Percentiles rank a stretch among this genome's conserved stretches.
Evolutionary conservation across 2,113 vertebrate genomes (phyloP).

Genomic region (Isichthys henryi): DNA sequence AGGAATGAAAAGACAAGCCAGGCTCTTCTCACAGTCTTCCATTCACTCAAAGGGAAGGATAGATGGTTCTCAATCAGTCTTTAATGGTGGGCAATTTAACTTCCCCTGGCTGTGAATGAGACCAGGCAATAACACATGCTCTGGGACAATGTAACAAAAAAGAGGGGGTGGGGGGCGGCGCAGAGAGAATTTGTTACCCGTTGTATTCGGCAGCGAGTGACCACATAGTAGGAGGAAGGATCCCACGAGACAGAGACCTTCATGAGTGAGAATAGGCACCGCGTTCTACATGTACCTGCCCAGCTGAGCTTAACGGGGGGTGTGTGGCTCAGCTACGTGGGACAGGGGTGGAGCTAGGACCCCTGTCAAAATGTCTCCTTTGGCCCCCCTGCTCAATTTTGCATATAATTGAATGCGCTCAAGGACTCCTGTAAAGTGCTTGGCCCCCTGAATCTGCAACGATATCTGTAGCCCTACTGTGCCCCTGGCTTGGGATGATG

Average conservation of each 20-base stretch:
- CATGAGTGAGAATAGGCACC: not conserved
- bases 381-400: not conserved
- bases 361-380: not conserved
- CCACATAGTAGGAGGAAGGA: not conserved
- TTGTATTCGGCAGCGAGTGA: not conserved
- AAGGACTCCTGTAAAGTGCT: not conserved
- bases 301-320: not conserved
- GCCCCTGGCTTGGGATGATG: not conserved
- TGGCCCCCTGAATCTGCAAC: not conserved
- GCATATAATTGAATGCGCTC: not conserved
- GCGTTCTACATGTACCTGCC: constrained; percentile 1
- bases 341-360: not conserved
- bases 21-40: constrained; percentile 4
- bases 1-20: constrained; percentile 9
- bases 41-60: constrained; percentile 10
- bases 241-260: not conserved
- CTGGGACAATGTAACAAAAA: constrained; percentile 5
- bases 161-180: not conserved
- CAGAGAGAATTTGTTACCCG: not conserved
- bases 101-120: constrained; percentile 7
- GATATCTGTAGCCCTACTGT: not conserved
- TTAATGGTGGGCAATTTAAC: constrained; percentile 27
- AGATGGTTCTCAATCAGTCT: constrained; percentile 20
- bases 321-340: not conserved
- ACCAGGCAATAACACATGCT: constrained; percentile 6